Evolutionary conservation across 2,113 vertebrate species (phyloP), one percentile per base, ranked within the genome.

Genomic region (Rhinopomastus cyanomelas): DNA sequence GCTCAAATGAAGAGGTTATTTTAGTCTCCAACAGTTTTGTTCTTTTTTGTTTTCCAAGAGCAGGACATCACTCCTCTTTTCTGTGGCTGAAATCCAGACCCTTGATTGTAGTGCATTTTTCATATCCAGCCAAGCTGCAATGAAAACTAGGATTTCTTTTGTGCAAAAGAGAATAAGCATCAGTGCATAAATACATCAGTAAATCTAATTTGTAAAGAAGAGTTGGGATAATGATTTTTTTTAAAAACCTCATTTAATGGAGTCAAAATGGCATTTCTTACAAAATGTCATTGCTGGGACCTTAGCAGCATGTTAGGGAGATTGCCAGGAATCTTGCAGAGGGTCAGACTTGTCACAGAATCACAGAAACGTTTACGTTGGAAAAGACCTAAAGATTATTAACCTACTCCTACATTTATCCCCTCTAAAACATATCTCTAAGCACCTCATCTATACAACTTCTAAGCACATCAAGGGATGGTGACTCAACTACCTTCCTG

Each of bases 31-130:
- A 37, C 30, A 64, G 5, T 44, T 65, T 71, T 79, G 37, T 21
- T 85, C 36, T 82, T 85, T n/a, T 85, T 79, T 83, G 32, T 89
- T 87, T 85, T 77, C 42, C 49, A 81, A 82, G 71, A 79, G 67
- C 26, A 34, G 71, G 55, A 21, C 62, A 36, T 67, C 30, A 5
- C 12, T 88, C 7, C 34, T 12, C 26, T 77, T n/a, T 49, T 26
- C 49, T 32, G 34, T 69, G 36, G n/a, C 56, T 85, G 68, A 80
- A 89, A 66, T 77, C 67, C 85, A 80, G n/a, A 46, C 12, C 36
- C n/a, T 78, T 85, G 34, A 51, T 62, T 73, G 51, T 71, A 74
- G 23, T 51, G 57, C 27, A 7, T 85, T 75, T 81, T 53, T 26
- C 5, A 3, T 67, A 48, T 27, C 15, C 57, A 51, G 56, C 21